phyloP scores from a whole-genome alignment of 2,113 vertebrate species.

The Mungos mungo region DNA sequence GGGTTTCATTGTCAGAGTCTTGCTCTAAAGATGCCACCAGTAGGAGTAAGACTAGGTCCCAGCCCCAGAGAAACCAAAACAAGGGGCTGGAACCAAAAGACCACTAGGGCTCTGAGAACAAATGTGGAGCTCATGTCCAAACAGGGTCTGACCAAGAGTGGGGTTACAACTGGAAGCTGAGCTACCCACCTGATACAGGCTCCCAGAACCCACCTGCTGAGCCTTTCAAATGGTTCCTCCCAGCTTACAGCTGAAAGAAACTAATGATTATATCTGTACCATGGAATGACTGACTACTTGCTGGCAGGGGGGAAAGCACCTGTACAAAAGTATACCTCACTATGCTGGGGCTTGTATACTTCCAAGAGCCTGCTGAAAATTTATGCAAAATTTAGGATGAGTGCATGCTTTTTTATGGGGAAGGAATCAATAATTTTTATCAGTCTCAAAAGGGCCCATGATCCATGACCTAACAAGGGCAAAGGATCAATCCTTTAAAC shows the following conservation, averaged over 20 bases:
- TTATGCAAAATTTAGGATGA: not conserved
- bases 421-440: not conserved
- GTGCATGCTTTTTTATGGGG: not conserved
- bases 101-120: not conserved
- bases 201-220: not conserved
- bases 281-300: not conserved
- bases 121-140: not conserved
- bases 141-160: not conserved
- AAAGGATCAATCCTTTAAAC: not conserved
- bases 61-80: not conserved
- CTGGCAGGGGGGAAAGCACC: not conserved
- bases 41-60: not conserved
- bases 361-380: not conserved
- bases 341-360: not conserved
- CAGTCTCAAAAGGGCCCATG: not conserved
- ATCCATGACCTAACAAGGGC: not conserved
- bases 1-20: not conserved
- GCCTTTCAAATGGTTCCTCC: not conserved
- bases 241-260: not conserved
- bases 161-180: not conserved
- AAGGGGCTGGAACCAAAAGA: not conserved
- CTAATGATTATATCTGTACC: not conserved
- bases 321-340: not conserved
- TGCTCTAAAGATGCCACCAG: not conserved
- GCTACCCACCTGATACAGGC: not conserved